phyloP scores from a whole-genome alignment of 2,888 invertebrate genomes.

The Theretra japonica region DNA sequence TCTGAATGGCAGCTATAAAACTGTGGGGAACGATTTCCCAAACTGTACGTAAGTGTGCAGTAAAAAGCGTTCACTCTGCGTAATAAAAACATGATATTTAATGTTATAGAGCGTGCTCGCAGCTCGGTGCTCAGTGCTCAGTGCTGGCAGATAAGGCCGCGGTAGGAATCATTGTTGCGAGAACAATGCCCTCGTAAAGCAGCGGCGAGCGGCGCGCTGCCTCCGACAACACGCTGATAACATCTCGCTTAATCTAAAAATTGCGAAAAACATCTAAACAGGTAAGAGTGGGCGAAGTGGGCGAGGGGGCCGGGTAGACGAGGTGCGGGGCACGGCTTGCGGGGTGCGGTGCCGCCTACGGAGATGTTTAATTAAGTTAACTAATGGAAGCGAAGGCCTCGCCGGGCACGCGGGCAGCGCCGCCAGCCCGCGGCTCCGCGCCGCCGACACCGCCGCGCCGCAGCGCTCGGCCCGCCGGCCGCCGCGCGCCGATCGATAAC shows the following conservation, averaged over 20 bases:
- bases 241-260: slow-evolving; percentile 22
- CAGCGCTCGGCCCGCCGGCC: not conserved
- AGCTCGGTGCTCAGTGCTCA: not conserved
- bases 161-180: slow-evolving; percentile 10
- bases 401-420: slow-evolving; percentile 8
- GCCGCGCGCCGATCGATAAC: slow-evolving; percentile 21
- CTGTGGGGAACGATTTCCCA: not conserved
- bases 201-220: not conserved
- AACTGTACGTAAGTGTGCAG: not conserved
- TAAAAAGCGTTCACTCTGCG: slow-evolving; percentile 5
- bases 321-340: not conserved
- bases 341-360: slow-evolving; percentile 20
- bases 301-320: not conserved
- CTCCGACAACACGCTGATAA: slow-evolving; percentile 8
- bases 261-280: slow-evolving; percentile 27
- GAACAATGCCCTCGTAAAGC: slow-evolving; percentile 17
- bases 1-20: slow-evolving; percentile 3
- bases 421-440: not conserved
- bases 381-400: slow-evolving; percentile 32
- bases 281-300: slow-evolving; percentile 6
- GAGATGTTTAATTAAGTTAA: slow-evolving; percentile 34
- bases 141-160: slow-evolving; percentile 6
- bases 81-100: slow-evolving; percentile 16
- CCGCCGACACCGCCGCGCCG: slow-evolving; percentile 13
- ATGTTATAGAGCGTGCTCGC: not conserved